Evolutionary conservation across 2,888 invertebrate species (phyloP), one percentile per base, ranked within the genome.

Genomic region (Neria commutata): DNA sequence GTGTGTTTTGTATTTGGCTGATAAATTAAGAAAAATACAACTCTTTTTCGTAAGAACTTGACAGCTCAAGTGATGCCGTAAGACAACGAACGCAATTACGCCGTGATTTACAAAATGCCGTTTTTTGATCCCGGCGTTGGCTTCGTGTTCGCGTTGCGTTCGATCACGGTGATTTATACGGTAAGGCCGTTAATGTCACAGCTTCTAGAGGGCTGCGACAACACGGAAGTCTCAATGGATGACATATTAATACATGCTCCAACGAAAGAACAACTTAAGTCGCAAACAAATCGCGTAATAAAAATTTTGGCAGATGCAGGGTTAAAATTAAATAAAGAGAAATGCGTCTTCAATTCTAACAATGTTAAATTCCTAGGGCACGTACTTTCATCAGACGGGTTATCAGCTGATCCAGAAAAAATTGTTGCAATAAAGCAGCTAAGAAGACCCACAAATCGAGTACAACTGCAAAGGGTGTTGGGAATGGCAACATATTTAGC

Each of bases 311-410:
- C 49, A 23, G 25, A 60, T n/a, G n/a, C n/a, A n/a, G n/a, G n/a
- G n/a, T n/a, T n/a, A n/a, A n/a, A n/a, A n/a, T n/a, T n/a, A n/a
- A 71, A 68, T 19, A 60, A 59, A 48, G 65, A 67, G 24, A 73
- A 74, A 56, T 72, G 67, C 24, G 60, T 66, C 23, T 64, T 62
- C 16, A 42, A 56, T 16, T 26, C 50, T 8, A 56, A 48, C 21
- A 29, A 58, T 46, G 47, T 60, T 10, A 75, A 72, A 49, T 74
- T 69, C 42, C 55, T 75, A 3, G 73, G 74, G 1, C 75, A 75
- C 37, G 62, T 73, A 2, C 68, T 76, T 4, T 63, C 70, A 0
- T 68, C 69, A 2, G 69, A 66, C n/a, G n/a, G n/a, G n/a, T n/a
- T n/a, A n/a, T n/a, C n/a, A 46, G 54, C 66, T 2, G 72, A 76